Conservation (phyloP, 2,797 vertebrate species). For the Hippoglossus hippoglossus region DNA sequence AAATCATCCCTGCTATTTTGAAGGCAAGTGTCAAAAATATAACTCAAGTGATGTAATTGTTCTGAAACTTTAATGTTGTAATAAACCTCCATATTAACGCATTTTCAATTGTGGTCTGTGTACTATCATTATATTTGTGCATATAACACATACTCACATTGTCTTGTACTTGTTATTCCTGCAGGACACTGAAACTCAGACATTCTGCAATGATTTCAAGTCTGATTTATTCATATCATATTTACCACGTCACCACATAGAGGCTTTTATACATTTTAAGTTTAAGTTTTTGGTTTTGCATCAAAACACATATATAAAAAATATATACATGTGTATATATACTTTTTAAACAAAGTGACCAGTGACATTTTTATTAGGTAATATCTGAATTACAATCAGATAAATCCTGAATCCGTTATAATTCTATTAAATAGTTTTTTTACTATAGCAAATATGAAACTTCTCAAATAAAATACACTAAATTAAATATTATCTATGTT, state of each 20-base stretch:
- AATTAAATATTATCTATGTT: too few relatives aligned
- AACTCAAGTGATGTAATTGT: slow-evolving; percentile 22
- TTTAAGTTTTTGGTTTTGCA: not conserved
- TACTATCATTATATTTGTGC: not conserved
- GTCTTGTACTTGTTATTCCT: too few relatives aligned
- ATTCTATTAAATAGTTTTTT: too few relatives aligned
- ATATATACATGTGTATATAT: not conserved
- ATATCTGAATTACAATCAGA: too few relatives aligned
- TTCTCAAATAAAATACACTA: not conserved
- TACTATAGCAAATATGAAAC: too few relatives aligned
- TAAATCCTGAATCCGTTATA: too few relatives aligned
- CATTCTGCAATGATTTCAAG: not conserved
- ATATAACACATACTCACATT: not conserved
- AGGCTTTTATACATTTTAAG: not conserved
- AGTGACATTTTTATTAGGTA: too few relatives aligned
- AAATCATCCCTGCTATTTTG: slow-evolving; percentile 9
- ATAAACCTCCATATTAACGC: slow-evolving; percentile 49
- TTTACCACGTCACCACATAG: too few relatives aligned
- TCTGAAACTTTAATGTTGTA: slow-evolving; percentile 28
- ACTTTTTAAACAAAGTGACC: not conserved
- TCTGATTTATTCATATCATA: not conserved
- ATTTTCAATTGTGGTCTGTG: slow-evolving; percentile 12
- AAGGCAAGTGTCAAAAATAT: slow-evolving; percentile 57
- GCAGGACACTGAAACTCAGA: too few relatives aligned
- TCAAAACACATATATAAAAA: not conserved